phyloP scores from a whole-genome alignment of 2,888 invertebrate species.

The Rhodophaea formosa region DNA sequence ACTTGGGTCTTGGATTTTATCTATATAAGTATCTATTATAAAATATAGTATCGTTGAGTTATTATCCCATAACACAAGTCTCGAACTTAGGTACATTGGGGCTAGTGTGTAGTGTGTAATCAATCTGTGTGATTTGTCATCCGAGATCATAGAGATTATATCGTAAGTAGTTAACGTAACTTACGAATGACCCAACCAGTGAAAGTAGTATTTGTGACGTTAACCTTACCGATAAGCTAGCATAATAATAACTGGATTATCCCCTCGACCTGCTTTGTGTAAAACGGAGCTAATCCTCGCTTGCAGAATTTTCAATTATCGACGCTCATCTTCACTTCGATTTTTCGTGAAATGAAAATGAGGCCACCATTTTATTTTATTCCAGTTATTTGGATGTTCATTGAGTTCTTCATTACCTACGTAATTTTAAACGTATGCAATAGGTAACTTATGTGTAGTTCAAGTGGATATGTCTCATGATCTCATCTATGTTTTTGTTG shows the following conservation, averaged over 20 bases:
- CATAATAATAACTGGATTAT: conserved; percentile 31
- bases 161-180: neutral
- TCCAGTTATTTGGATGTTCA: neutral
- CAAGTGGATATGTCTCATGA: too few species aligned
- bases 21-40: too few species aligned
- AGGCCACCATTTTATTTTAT: conserved; percentile 18
- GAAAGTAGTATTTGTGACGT: neutral
- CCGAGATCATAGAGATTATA: neutral
- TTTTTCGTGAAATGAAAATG: conserved; percentile 36
- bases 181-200: neutral
- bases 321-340: conserved; percentile 41
- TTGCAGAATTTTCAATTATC: conserved; percentile 55
- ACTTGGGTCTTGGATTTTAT: too few species aligned
- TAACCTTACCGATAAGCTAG: conserved; percentile 13
- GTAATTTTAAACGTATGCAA: too few species aligned
- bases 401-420: too few species aligned
- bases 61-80: too few species aligned
- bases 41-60: too few species aligned
- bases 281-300: conserved; percentile 36
- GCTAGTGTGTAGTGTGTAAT: too few species aligned
- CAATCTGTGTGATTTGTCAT: too few species aligned
- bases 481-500: too few species aligned
- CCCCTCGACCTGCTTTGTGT: conserved; percentile 34
- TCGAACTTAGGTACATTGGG: too few species aligned
- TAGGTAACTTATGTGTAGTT: too few species aligned